Percentiles rank a stretch among this genome's conserved stretches.
These are phyloP conservation scores for Cinara cedri DNA, from an alignment of 2,888 invertebrate species.

Conservation along the genomic window DNA sequence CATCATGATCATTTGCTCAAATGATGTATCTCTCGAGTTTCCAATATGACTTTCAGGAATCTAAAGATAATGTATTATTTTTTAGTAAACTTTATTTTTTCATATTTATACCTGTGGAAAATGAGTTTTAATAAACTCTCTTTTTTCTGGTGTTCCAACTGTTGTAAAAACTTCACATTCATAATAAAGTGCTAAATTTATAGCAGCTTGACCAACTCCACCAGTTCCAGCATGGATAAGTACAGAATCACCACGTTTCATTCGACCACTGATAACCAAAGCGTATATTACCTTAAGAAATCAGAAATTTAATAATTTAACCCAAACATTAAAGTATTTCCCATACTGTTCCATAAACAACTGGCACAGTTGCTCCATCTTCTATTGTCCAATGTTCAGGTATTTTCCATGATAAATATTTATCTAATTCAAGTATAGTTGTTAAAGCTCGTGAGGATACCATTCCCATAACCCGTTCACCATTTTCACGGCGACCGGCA, in stretches of 20 bases:
- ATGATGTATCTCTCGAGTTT: slow-evolving; percentile 84
- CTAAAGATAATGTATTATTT: slow-evolving; percentile 61
- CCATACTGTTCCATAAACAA: slow-evolving; percentile 69
- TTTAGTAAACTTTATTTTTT: background rate
- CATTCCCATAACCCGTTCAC: slow-evolving; percentile 65
- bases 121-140: slow-evolving; percentile 68
- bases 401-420: slow-evolving; percentile 66
- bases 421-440: slow-evolving; percentile 66
- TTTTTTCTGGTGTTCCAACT: slow-evolving; percentile 72
- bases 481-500: slow-evolving; percentile 64
- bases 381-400: slow-evolving; percentile 70
- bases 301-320: background rate
- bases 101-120: slow-evolving; percentile 65
- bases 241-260: slow-evolving; percentile 64
- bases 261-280: slow-evolving; percentile 67
- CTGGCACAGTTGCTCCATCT: slow-evolving; percentile 72
- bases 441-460: slow-evolving; percentile 65
- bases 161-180: slow-evolving; percentile 75
- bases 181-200: slow-evolving; percentile 71
- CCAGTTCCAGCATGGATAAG: slow-evolving; percentile 72
- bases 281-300: slow-evolving; percentile 68
- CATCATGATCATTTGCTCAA: slow-evolving; percentile 82
- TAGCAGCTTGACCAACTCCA: slow-evolving; percentile 81
- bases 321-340: background rate
- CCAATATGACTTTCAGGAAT: slow-evolving; percentile 74